Conservation (phyloP, 2,113 vertebrate species). For the Zosterops hypoxanthus region DNA sequence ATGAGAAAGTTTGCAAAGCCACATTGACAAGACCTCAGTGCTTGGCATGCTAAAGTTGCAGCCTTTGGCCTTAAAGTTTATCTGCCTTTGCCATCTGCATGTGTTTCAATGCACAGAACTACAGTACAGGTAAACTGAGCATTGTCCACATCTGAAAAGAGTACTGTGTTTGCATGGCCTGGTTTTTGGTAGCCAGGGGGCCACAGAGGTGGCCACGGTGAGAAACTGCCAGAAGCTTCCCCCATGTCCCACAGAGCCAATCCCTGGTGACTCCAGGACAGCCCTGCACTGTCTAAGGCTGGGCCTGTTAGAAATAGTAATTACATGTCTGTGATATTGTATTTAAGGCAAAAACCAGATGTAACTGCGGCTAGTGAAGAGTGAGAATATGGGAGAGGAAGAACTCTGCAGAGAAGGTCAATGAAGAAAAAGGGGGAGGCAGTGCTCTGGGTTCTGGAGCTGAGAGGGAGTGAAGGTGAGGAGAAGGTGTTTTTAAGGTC, state of each 20-base stretch:
- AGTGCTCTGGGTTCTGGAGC: background rate
- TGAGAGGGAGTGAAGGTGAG: background rate
- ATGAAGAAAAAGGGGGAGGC: background rate
- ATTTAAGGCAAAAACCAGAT: background rate
- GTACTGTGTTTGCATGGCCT: background rate
- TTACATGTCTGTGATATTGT: background rate
- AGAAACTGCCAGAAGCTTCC: background rate
- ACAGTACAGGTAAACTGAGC: background rate
- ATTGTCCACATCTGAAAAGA: background rate
- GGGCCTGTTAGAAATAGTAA: background rate
- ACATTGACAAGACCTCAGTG: background rate
- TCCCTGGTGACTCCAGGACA: background rate
- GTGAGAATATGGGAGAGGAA: background rate
- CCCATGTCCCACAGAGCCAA: rapidly evolving
- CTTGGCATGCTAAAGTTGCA: background rate
- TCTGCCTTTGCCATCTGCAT: background rate
- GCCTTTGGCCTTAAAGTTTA: background rate
- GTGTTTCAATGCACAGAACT: background rate
- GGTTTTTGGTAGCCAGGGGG: rapidly evolving
- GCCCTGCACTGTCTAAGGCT: background rate
- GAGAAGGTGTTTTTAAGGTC: background rate
- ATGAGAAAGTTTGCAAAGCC: background rate
- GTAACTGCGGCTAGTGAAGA: background rate
- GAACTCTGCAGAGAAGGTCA: background rate
- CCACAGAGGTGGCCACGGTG: background rate